phyloP scores from a whole-genome alignment of 2,888 invertebrate genomes.

The Pinctada fucata region DNA sequence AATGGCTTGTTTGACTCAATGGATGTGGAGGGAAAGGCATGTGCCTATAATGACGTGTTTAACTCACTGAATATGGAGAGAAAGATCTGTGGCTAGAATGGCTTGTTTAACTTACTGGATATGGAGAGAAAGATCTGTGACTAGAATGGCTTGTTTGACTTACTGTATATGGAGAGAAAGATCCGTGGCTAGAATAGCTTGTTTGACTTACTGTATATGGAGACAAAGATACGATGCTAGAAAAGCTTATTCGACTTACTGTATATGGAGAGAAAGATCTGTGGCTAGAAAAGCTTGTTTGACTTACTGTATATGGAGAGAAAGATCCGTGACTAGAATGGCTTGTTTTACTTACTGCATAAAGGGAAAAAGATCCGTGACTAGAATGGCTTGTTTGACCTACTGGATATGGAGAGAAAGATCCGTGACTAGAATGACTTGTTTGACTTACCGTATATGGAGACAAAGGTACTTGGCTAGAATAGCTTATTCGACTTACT shows the following conservation, averaged over 20 bases:
- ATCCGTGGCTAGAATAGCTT: slow-evolving; percentile 80
- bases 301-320: slow-evolving; percentile 79
- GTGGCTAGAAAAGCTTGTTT: neutral
- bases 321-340: slow-evolving; percentile 80
- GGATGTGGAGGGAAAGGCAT: too few relatives aligned
- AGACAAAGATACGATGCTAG: slow-evolving; percentile 79
- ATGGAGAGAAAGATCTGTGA: too few relatives aligned
- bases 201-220: slow-evolving; percentile 80
- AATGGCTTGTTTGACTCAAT: too few relatives aligned
- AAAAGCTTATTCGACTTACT: slow-evolving; percentile 70
- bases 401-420: too few relatives aligned
- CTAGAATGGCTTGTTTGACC: too few relatives aligned
- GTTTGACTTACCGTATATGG: too few relatives aligned
- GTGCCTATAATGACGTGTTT: too few relatives aligned
- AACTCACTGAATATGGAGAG: slow-evolving; percentile 79
- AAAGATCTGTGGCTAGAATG: slow-evolving; percentile 80
- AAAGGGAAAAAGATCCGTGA: too few relatives aligned
- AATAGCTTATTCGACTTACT: too few relatives aligned
- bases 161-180: slow-evolving; percentile 80
- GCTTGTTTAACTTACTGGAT: slow-evolving; percentile 53
- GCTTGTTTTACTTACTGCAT: slow-evolving; percentile 76
- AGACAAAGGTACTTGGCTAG: too few relatives aligned
- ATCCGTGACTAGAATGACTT: too few relatives aligned
- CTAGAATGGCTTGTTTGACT: slow-evolving; percentile 40
- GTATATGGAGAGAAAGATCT: too few relatives aligned